phyloP scores from a whole-genome alignment of 1,140 invertebrate species.

The Danaus plexippus region DNA sequence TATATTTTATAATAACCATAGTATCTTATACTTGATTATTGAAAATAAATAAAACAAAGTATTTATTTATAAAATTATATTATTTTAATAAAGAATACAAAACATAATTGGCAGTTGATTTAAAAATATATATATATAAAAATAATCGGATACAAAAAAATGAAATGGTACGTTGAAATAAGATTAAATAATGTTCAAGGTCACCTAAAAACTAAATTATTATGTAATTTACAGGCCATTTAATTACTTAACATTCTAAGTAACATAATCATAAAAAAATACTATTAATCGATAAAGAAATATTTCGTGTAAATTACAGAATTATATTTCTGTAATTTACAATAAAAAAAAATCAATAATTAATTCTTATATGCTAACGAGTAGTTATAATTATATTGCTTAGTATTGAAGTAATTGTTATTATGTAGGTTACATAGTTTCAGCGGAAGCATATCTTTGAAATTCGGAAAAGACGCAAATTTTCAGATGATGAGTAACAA shows the following conservation, averaged over 20 bases:
- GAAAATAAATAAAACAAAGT: slow-evolving; percentile 23
- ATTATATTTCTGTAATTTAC: slow-evolving; percentile 4
- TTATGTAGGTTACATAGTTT: slow-evolving; percentile 30
- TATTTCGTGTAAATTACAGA: slow-evolving; percentile 1
- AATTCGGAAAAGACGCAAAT: slow-evolving; percentile 19
- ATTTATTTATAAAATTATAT: slow-evolving; percentile 55
- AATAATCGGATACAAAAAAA: slow-evolving; percentile 31
- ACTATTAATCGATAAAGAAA: not conserved
- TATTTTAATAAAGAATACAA: slow-evolving; percentile 64
- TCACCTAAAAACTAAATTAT: slow-evolving; percentile 33
- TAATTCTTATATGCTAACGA: slow-evolving; percentile 37
- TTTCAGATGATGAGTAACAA: not conserved
- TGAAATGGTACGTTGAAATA: slow-evolving; percentile 38
- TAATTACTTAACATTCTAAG: slow-evolving; percentile 30
- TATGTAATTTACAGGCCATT: slow-evolving; percentile 61
- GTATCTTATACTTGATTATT: not conserved
- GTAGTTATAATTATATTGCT: slow-evolving; percentile 59
- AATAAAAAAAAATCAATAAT: slow-evolving; percentile 36
- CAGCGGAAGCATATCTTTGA: slow-evolving; percentile 39
- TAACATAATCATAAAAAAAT: slow-evolving; percentile 14
- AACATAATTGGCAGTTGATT: slow-evolving; percentile 55
- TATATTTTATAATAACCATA: no score
- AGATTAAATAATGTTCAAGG: slow-evolving; percentile 31
- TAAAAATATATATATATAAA: slow-evolving; percentile 43
- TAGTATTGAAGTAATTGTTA: slow-evolving; percentile 42